Evolutionary conservation across 2,888 invertebrate species (phyloP), one percentile per base, ranked within the genome.

Genomic region (Sminthurinus aureus): DNA sequence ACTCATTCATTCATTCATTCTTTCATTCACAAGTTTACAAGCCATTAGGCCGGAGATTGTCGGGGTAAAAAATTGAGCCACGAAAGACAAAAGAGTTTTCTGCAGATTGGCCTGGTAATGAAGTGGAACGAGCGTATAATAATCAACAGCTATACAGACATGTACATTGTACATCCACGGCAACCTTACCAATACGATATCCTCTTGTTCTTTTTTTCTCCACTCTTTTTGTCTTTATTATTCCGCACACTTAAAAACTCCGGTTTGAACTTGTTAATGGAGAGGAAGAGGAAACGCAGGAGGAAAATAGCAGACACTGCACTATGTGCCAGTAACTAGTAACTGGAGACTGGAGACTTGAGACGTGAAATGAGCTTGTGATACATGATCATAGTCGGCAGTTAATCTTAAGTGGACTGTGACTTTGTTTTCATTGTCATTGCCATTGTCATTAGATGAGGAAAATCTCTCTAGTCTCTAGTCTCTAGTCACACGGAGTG

Each of bases 51-150:
- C 24, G 58, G 67, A 52, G 69, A 79, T 67, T 71, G 38, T 51
- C 38, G 26, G 58, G 69, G 67, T 38, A 71, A 82, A 77, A 73
- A 73, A 82, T 75, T 52, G n/a, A 24, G n/a, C 20, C 24, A 15
- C 58, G n/a, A 38, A 74, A 67, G 84, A 84, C 82, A 84, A 84
- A 82, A 81, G 84, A 84, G 67, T 77, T 82, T 79, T 79, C 79
- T 79, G 81, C 81, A 78, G 77, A 84, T 84, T 83, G 82, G 74
- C 79, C 51, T 51, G 51, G 74, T 84, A 84, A 84, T 84, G 84
- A 84, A 79, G 84, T 82, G 84, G 84, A 84, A 84, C 82, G 84
- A 84, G 71, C 78, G 81, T 78, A 82, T 76, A 69, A 78, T 81
- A 66, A 75, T 75, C 75, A 51, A 74, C 38, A 50, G 74, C 3